Percentiles rank a stretch among this genome's conserved stretches.
Conservation (phyloP, 53 echinoderm and acorn worm species). For the Apostichopus leukothele region DNA sequence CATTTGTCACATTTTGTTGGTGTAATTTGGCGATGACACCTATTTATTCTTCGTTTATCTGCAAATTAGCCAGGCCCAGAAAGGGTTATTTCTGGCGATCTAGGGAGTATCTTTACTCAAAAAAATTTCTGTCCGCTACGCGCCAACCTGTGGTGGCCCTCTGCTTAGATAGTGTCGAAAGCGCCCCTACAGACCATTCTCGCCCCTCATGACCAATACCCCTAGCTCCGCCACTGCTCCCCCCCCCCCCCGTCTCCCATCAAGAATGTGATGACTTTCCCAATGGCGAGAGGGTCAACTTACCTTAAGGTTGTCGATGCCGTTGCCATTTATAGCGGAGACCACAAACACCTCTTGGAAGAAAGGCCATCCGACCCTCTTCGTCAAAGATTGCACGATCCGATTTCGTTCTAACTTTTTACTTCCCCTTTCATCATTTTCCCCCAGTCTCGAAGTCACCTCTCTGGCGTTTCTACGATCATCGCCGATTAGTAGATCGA, state of each 20-base stretch:
- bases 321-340: slow-evolving; percentile 80
- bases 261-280: neutral
- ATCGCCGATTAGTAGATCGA: neutral
- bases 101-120: too few relatives aligned
- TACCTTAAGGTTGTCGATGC: slow-evolving; percentile 77
- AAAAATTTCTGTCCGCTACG: too few relatives aligned
- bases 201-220: too few relatives aligned
- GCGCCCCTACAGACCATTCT: too few relatives aligned
- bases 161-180: too few relatives aligned
- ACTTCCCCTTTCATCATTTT: slow-evolving; percentile 12
- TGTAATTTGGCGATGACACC: too few relatives aligned
- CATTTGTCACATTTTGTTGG: too few relatives aligned
- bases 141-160: too few relatives aligned
- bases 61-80: too few relatives aligned
- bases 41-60: too few relatives aligned
- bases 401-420: slow-evolving; percentile 47
- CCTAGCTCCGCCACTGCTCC: too few relatives aligned
- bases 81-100: too few relatives aligned
- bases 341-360: slow-evolving; percentile 90
- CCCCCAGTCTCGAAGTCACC: neutral
- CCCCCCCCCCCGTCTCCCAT: neutral
- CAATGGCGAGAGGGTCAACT: neutral
- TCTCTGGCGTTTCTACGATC: neutral
- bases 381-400: slow-evolving; percentile 50
- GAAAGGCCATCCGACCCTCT: slow-evolving; percentile 69